These are phyloP conservation scores for Caerostris darwini DNA, from an alignment of 1,140 invertebrate genomes.

Conservation along the genomic window DNA sequence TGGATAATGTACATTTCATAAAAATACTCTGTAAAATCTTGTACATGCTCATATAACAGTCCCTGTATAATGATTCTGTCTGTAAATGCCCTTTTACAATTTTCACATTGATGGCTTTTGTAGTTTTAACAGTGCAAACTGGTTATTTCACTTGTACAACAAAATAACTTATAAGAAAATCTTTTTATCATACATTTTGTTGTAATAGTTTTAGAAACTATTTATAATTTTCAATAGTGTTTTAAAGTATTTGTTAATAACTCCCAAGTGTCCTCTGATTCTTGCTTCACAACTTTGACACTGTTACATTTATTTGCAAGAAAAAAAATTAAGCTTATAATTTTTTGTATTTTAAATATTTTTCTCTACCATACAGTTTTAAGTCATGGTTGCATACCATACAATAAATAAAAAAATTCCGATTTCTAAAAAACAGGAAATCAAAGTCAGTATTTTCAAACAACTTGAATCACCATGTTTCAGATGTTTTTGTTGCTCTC, in stretches of 20 bases:
- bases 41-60: conserved; percentile 30
- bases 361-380: too few species aligned
- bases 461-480: too few species aligned
- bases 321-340: too few species aligned
- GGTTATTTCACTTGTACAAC: neutral
- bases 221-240: neutral
- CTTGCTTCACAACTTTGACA: too few species aligned
- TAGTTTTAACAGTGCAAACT: conserved; percentile 13
- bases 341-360: too few species aligned
- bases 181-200: neutral
- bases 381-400: too few species aligned
- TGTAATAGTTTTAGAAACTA: conserved; percentile 14
- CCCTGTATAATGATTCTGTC: conserved; percentile 40
- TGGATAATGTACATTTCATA: conserved; percentile 53
- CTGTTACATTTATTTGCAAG: too few species aligned
- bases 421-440: too few species aligned
- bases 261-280: neutral
- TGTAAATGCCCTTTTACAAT: conserved; percentile 47
- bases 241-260: neutral
- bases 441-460: too few species aligned
- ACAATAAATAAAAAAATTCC: too few species aligned
- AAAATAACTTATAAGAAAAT: neutral
- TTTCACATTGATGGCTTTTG: conserved; percentile 32
- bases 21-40: conserved; percentile 49
- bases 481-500: neutral